phyloP scores from a whole-genome alignment of 2,113 vertebrate genomes.

The Prochilodus magdalenae region DNA sequence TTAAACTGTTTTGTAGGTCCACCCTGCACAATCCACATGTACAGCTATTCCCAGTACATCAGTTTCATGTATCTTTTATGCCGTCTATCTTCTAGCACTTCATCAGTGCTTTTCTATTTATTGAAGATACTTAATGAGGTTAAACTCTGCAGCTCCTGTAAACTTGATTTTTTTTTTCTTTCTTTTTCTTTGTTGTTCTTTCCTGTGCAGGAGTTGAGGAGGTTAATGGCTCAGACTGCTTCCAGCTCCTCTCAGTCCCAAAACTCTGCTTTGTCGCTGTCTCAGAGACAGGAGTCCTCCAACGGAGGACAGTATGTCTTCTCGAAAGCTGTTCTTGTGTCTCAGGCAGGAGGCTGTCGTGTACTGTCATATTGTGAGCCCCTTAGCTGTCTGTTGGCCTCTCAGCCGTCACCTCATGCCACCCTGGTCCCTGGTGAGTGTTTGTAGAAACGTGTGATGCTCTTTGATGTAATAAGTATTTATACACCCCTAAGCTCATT shows the following conservation, averaged over 20 bases:
- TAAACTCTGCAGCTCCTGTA: too few relatives aligned
- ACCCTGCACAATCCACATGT: too few relatives aligned
- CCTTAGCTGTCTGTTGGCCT: constrained; percentile 88
- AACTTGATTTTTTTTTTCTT: too few relatives aligned
- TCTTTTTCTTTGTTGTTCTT: neutral
- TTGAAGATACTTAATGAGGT: too few relatives aligned
- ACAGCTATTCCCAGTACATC: too few relatives aligned
- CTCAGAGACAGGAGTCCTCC: constrained; percentile 73
- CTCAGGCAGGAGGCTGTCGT: constrained; percentile 86
- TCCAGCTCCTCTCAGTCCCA: constrained; percentile 60
- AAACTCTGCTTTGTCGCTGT: constrained; percentile 46
- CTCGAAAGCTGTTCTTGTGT: constrained; percentile 86
- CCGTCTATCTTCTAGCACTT: too few relatives aligned
- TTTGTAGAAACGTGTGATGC: neutral
- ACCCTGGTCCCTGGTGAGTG: constrained; percentile 88
- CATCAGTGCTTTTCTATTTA: too few relatives aligned
- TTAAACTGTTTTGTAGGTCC: too few relatives aligned
- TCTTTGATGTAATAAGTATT: neutral
- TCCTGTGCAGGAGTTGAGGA: constrained; percentile 84
- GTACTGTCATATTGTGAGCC: constrained; percentile 86
- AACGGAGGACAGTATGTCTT: constrained; percentile 81
- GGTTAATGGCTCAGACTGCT: constrained; percentile 76
- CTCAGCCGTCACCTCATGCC: constrained; percentile 89
- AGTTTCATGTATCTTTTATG: too few relatives aligned
- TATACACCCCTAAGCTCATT: neutral